These are phyloP conservation scores for Acyrthosiphon pisum DNA, from an alignment of 1,140 invertebrate genomes.

Conservation along the genomic window DNA sequence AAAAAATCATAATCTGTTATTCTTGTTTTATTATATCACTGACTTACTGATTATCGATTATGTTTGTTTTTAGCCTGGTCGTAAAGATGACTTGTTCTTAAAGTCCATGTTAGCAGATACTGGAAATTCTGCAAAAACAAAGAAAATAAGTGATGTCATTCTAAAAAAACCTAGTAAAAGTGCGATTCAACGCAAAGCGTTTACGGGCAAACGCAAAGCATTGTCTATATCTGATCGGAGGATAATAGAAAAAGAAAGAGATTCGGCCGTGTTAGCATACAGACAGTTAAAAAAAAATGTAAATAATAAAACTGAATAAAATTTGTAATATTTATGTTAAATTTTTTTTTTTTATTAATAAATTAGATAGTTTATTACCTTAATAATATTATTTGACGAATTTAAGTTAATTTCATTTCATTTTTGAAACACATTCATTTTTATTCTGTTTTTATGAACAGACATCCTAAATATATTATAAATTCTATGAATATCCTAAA, in stretches of 20 bases:
- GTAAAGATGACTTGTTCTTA: slow-evolving; percentile 67
- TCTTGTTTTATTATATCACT: neutral
- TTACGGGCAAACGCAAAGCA: slow-evolving; percentile 32
- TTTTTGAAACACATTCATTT: neutral
- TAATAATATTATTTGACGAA: neutral
- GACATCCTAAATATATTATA: neutral
- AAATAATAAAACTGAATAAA: slow-evolving; percentile 37
- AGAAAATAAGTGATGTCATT: slow-evolving; percentile 46
- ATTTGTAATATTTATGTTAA: neutral
- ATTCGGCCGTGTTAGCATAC: slow-evolving; percentile 37
- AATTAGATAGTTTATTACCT: neutral
- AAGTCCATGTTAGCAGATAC: slow-evolving; percentile 61
- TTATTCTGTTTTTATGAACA: neutral
- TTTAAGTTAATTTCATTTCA: neutral
- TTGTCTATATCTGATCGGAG: slow-evolving; percentile 46
- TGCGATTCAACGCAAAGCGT: slow-evolving; percentile 26
- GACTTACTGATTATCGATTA: neutral
- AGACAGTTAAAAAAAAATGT: slow-evolving; percentile 47
- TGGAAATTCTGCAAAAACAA: slow-evolving; percentile 24
- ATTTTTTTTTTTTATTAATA: neutral
- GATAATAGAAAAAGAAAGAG: slow-evolving; percentile 53
- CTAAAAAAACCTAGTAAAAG: slow-evolving; percentile 48
- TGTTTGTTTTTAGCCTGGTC: slow-evolving; percentile 65
- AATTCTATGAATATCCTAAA: neutral
- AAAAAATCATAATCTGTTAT: neutral